phyloP scores from a whole-genome alignment of 2,888 invertebrate genomes.

The Alsophila aescularia region DNA sequence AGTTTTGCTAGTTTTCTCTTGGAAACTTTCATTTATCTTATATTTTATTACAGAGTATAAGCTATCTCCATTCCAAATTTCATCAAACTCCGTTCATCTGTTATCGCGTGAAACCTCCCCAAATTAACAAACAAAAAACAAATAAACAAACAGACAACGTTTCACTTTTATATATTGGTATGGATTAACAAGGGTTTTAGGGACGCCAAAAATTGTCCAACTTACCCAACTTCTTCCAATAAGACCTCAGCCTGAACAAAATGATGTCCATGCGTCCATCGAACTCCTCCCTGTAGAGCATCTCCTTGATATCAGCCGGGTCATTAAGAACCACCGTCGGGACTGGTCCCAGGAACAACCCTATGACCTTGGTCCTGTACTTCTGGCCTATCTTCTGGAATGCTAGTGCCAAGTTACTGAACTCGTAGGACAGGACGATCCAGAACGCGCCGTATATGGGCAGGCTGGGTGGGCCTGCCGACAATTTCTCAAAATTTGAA shows the following conservation, averaged over 20 bases:
- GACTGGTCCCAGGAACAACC: conserved; percentile 80
- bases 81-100: too few species aligned
- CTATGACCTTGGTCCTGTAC: conserved; percentile 86
- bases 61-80: too few species aligned
- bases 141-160: too few species aligned
- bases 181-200: too few species aligned
- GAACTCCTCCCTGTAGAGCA: conserved; percentile 84
- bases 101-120: too few species aligned
- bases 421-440: conserved; percentile 80
- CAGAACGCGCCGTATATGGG: conserved; percentile 87
- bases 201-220: not conserved
- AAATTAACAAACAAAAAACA: too few species aligned
- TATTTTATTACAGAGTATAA: too few species aligned
- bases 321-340: conserved; percentile 82
- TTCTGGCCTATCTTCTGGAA: conserved; percentile 76
- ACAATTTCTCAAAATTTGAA: too few species aligned
- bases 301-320: conserved; percentile 81
- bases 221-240: conserved; percentile 81
- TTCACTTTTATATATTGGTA: too few species aligned
- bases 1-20: too few species aligned
- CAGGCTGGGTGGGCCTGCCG: conserved; percentile 84
- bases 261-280: conserved; percentile 85
- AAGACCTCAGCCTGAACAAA: conserved; percentile 78
- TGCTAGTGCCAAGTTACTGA: conserved; percentile 78
- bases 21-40: too few species aligned